Evolutionary conservation across 2,797 vertebrate species (phyloP), one percentile per base, ranked within the genome.

Genomic region (Onychomys leucogaster): DNA sequence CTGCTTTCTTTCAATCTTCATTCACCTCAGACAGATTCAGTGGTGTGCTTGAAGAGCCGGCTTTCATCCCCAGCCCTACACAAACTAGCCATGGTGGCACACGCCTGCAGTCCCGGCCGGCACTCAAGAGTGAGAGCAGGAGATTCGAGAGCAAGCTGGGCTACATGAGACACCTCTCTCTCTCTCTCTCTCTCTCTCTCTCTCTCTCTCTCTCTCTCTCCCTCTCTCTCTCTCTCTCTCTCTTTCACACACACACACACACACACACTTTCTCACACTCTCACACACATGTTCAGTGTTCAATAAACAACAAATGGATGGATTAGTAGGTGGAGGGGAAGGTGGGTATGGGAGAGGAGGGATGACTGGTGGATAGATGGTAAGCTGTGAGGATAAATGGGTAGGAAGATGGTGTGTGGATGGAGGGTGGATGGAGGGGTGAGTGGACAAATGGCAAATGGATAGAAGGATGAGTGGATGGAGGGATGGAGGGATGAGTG

Each of bases 401-500:
- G 0, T 63, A 10, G 25, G 2, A 32, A 21, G 90, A 0, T 76
- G 32, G 12, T 43, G n/a, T n/a, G n/a, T n/a, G 59, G 59, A 27
- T 63, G 21, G 61, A 63, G 9, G 69, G n/a, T n/a, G 59, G 59
- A 27, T 63, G 21, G 61, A 63, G 9, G 69, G 13, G 1, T 41
- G 21, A 21, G 9, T 73, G 17, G n/a, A 23, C 8, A 5, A 69
- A 71, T 37, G n/a, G 4, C 14, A 63, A 5, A 61, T 65, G 27
- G 25, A 63, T 27, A 3, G 49, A 0, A 23, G 2, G 29, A 1
- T 19, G 5, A 5, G 11, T 69, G 34, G 0, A 17, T 34, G 16
- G 34, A 0, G 41, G 69, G 14, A 0, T 46, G 16, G 37, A 2
- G 37, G 67, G 0, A 8, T 49, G 25, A 16, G 0, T 69, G 46